These are phyloP conservation scores for Gymnothorax javanicus DNA, from an alignment of 2,797 vertebrate genomes.

Conservation along the genomic window DNA sequence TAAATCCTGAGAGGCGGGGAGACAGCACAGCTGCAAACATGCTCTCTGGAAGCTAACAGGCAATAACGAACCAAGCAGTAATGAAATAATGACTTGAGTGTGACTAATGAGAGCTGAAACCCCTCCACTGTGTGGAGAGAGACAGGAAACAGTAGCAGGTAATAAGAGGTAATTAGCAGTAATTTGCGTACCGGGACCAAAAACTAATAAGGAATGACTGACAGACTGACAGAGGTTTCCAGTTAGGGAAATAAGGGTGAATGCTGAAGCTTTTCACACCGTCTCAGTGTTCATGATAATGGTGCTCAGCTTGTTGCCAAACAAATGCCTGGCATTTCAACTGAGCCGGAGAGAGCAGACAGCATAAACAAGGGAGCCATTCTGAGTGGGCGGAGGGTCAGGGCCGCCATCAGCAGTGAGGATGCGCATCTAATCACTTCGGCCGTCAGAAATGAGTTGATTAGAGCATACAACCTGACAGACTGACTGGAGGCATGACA, in stretches of 20 bases:
- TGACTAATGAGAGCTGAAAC: not conserved
- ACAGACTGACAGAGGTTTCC: not conserved
- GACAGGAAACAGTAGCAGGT: not conserved
- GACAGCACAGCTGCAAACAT: not conserved
- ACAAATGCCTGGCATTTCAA: not conserved
- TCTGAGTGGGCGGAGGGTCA: not conserved
- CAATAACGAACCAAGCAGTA: not conserved
- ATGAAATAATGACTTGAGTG: not conserved
- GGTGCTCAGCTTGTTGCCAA: not conserved
- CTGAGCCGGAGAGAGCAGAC: not conserved
- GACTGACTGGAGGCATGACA: not conserved
- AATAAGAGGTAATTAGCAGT: not conserved
- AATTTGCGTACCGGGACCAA: not conserved
- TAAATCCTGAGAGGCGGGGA: slow-evolving; percentile 78
- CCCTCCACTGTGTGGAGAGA: not conserved
- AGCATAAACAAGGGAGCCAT: not conserved
- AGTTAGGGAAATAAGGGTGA: not conserved
- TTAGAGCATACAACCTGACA: not conserved
- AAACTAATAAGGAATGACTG: not conserved
- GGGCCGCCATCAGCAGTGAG: not conserved
- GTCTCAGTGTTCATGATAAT: not conserved
- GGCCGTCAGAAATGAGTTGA: not conserved
- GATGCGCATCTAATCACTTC: not conserved
- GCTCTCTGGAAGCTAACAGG: not conserved
- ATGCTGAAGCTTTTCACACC: not conserved